Evolutionary conservation across 2,113 vertebrate species (phyloP).

Genomic region (Trinectes maculatus): DNA sequence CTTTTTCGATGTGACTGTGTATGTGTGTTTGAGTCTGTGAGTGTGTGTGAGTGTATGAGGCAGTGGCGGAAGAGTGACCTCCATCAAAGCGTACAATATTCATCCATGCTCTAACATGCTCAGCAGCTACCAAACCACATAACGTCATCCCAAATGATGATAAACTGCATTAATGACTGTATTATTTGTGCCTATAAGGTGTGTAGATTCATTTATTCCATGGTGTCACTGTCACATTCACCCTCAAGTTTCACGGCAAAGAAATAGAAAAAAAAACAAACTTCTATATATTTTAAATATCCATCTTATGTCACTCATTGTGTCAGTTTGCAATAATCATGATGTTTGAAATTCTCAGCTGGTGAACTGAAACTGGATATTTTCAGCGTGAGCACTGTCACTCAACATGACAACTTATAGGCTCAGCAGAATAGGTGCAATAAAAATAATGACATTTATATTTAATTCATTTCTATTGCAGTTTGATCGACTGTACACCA

Average conservation of each 20-base stretch:
- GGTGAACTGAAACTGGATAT: constrained; percentile 29
- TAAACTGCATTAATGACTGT: constrained; percentile 64
- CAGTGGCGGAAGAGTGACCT: neutral
- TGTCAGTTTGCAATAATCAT: constrained; percentile 1
- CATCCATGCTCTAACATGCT: constrained; percentile 48
- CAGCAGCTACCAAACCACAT: constrained; percentile 53
- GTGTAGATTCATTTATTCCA: constrained; percentile 43
- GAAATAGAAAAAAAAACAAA: neutral
- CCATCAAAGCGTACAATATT: constrained; percentile 47
- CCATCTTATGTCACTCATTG: neutral
- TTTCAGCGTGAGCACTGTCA: neutral
- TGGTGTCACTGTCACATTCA: constrained; percentile 6
- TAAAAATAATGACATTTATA: constrained; percentile 2
- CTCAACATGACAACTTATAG: constrained; percentile 9
- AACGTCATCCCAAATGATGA: constrained; percentile 67
- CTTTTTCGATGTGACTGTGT: constrained; percentile 15
- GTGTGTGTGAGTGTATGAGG: constrained; percentile 17
- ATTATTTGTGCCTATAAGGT: constrained; percentile 51
- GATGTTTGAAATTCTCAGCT: neutral
- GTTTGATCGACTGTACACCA: neutral
- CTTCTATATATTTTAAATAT: constrained; percentile 20
- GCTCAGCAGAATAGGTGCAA: neutral
- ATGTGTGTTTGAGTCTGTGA: no score
- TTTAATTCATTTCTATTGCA: constrained; percentile 5
- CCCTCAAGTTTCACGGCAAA: neutral